Evolutionary conservation across 2,797 vertebrate species (phyloP).

Genomic region (Sebastes flavidus): DNA sequence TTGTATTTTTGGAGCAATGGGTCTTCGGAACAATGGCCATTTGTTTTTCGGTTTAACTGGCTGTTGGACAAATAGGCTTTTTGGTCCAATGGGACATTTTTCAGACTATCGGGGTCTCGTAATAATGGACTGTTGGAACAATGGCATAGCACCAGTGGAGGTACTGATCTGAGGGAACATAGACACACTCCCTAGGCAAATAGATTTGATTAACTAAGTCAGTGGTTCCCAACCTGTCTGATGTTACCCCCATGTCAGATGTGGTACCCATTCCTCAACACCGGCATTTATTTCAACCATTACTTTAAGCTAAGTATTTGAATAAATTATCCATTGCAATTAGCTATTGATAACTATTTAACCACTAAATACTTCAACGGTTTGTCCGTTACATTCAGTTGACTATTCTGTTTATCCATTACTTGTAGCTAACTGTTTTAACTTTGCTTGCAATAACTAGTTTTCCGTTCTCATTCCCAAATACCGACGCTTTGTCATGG

Average conservation of each 20-base stretch:
- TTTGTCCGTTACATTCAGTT: too few species aligned
- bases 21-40: accelerated
- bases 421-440: background rate
- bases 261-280: background rate
- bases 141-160: background rate
- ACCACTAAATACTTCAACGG: too few species aligned
- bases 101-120: background rate
- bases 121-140: background rate
- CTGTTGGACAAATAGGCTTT: background rate
- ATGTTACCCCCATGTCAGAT: background rate
- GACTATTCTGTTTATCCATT: background rate
- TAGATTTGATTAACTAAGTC: background rate
- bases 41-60: background rate
- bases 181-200: background rate
- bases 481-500: too few species aligned
- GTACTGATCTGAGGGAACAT: background rate
- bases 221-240: background rate
- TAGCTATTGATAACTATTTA: too few species aligned
- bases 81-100: background rate
- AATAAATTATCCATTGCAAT: background rate
- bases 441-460: background rate
- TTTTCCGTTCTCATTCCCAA: too few species aligned
- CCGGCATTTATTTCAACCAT: background rate
- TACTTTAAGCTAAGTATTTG: background rate
- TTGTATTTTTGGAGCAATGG: too few species aligned